phyloP scores from a whole-genome alignment of 2,797 vertebrate genomes.

The Decapterus maruadsi region DNA sequence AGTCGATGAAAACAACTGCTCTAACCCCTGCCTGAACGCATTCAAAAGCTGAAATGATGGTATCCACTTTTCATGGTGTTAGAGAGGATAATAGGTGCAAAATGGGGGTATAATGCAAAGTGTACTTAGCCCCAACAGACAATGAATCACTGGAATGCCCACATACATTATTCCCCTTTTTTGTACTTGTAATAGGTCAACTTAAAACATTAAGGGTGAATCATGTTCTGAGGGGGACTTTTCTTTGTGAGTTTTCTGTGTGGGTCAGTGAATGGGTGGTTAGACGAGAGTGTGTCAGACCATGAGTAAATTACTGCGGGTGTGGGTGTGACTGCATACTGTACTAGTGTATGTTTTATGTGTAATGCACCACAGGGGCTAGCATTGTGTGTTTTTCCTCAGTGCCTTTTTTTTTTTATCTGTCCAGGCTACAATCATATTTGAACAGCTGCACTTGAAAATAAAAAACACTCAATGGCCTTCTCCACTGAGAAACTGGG shows the following conservation, averaged over 20 bases:
- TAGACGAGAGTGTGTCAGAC: constrained; percentile 39
- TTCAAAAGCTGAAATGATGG: constrained; percentile 34
- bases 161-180: constrained; percentile 55
- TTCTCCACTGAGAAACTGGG: constrained; percentile 51
- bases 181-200: constrained; percentile 65
- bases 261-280: constrained; percentile 51
- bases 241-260: constrained; percentile 59
- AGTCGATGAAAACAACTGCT: constrained; percentile 2
- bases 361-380: constrained; percentile 31
- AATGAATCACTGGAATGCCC: constrained; percentile 77
- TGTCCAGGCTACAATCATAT: constrained; percentile 78
- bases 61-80: constrained; percentile 55
- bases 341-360: constrained; percentile 29
- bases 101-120: constrained; percentile 24
- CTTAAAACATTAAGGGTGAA: constrained; percentile 61
- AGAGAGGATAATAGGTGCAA: constrained; percentile 36
- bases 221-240: constrained; percentile 67
- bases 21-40: constrained; percentile 18
- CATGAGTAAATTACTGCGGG: constrained; percentile 35
- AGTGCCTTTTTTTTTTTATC: constrained; percentile 55
- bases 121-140: constrained; percentile 43
- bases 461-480: constrained; percentile 68
- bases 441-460: constrained; percentile 84
- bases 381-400: constrained; percentile 70
- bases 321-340: constrained; percentile 32